phyloP scores from a whole-genome alignment of 2,797 vertebrate species.

The Hydrophis major region DNA sequence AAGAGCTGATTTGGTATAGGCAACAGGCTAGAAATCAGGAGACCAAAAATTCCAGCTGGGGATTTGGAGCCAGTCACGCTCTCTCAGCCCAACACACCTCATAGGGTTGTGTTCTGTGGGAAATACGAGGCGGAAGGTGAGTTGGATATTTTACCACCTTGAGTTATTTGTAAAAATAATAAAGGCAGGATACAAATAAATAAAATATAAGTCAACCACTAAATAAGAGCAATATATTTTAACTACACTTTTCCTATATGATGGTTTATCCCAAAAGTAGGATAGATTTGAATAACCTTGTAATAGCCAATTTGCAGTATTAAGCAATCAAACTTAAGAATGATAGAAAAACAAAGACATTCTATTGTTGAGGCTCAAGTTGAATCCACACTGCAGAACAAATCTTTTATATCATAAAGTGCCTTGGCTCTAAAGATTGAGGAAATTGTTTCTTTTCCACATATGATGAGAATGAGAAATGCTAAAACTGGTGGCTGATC shows the following conservation, averaged over 20 bases:
- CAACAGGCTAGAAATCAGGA: not conserved
- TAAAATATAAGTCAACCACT: not conserved
- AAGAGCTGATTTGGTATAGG: not conserved
- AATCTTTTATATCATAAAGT: not conserved
- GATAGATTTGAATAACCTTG: not conserved
- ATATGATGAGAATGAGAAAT: not conserved
- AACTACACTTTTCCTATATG: not conserved
- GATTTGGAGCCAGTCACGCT: not conserved
- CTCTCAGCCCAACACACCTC: not conserved
- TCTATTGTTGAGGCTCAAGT: not conserved
- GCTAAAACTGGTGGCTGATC: not conserved
- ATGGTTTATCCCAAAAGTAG: not conserved
- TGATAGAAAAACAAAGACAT: not conserved
- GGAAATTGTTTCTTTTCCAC: not conserved
- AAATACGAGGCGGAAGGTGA: not conserved
- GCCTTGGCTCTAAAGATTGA: not conserved
- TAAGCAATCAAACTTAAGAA: not conserved
- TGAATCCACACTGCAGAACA: not conserved
- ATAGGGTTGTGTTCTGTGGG: not conserved
- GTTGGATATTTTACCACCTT: not conserved
- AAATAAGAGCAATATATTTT: not conserved
- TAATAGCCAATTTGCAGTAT: not conserved
- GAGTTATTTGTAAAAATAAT: not conserved
- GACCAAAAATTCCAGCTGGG: not conserved
- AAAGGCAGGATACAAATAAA: not conserved